phyloP scores from a whole-genome alignment of 2,888 invertebrate genomes.

The Oscheius sp. region DNA sequence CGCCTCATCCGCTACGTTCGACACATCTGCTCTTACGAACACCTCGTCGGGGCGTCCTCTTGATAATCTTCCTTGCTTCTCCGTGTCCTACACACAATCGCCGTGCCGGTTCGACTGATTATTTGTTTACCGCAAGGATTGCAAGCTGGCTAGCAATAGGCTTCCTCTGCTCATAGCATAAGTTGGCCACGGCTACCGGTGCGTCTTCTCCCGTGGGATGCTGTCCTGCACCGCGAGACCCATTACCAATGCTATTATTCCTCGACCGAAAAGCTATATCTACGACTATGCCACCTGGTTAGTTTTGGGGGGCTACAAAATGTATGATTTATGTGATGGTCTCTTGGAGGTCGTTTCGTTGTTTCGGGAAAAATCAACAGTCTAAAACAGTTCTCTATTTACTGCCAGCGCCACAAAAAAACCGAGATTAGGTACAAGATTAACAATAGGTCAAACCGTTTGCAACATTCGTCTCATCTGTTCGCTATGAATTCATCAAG shows the following conservation, averaged over 20 bases:
- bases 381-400: constrained; percentile 16
- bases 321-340: too few relatives aligned
- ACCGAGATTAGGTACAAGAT: constrained; percentile 22
- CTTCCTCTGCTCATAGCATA: constrained; percentile 23
- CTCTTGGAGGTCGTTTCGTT: too few relatives aligned
- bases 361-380: too few relatives aligned
- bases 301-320: not conserved
- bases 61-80: not conserved
- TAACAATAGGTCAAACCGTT: constrained; percentile 15
- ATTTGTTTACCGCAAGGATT: constrained; percentile 36
- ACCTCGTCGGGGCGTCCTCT: not conserved
- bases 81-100: constrained; percentile 13
- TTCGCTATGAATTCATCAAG: not conserved
- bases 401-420: not conserved
- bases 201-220: constrained; percentile 8
- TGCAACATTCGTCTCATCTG: not conserved
- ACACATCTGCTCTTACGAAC: constrained; percentile 17
- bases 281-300: constrained; percentile 20
- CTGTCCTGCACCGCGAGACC: constrained; percentile 28
- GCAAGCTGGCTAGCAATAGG: constrained; percentile 22
- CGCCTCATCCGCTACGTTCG: constrained; percentile 5
- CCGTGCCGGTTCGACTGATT: constrained; percentile 31
- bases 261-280: constrained; percentile 6
- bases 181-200: constrained; percentile 21
- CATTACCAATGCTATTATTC: constrained; percentile 1